Conservation (phyloP, 1,140 invertebrate species). For the Probaryconus sp. region DNA sequence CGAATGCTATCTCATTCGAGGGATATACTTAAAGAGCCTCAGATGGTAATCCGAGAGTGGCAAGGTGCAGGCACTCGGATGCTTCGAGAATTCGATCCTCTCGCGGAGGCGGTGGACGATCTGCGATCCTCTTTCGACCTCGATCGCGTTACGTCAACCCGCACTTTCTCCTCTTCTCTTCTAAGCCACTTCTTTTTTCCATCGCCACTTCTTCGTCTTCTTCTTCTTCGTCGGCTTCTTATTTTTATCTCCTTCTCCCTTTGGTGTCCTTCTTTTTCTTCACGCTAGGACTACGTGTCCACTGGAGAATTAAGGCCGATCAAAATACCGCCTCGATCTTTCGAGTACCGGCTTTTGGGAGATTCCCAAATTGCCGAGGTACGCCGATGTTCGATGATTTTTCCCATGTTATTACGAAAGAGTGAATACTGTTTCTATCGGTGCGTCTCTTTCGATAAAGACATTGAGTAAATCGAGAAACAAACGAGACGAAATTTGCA, state of each 20-base stretch:
- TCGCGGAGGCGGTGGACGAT: conserved; percentile 64
- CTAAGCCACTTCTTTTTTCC: conserved; percentile 6
- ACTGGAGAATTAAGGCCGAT: conserved; percentile 50
- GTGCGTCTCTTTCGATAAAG: conserved; percentile 27
- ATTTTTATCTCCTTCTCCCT: conserved; percentile 10
- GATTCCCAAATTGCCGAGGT: conserved; percentile 21
- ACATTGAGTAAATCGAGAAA: conserved; percentile 22
- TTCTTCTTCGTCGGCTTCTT: conserved; percentile 23
- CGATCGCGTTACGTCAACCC: conserved; percentile 64
- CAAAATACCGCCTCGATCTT: conserved; percentile 45
- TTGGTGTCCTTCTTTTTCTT: conserved; percentile 17
- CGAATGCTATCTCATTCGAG: conserved; percentile 60
- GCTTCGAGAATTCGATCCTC: conserved; percentile 69
- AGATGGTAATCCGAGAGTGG: conserved; percentile 67
- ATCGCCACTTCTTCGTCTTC: conserved; percentile 5
- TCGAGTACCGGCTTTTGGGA: conserved; percentile 17
- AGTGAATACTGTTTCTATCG: conserved; percentile 4
- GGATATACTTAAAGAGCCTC: conserved; percentile 59
- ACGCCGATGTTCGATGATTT: conserved; percentile 15
- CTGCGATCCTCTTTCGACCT: conserved; percentile 66
- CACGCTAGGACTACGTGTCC: conserved; percentile 21
- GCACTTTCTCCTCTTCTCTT: conserved; percentile 34
- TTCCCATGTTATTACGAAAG: conserved; percentile 41
- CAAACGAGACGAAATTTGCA: conserved; percentile 20
- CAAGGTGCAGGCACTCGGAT: conserved; percentile 59